These are phyloP conservation scores for Enteromius fasciolatus DNA, from an alignment of 2,797 vertebrate genomes.

Conservation along the genomic window DNA sequence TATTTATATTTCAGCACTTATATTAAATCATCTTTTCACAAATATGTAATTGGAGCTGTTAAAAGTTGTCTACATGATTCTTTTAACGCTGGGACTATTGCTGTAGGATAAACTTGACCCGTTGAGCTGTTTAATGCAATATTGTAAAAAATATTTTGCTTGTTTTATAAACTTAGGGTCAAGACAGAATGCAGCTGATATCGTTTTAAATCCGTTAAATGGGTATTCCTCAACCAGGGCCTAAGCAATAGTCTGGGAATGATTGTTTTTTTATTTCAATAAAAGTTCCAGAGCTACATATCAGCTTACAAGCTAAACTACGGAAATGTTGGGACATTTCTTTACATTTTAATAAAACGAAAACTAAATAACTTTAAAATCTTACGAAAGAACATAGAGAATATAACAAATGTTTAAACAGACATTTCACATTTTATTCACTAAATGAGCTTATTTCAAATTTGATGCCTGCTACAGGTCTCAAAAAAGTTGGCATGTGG, in stretches of 20 bases:
- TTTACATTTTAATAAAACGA: too few relatives aligned
- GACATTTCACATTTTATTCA: too few relatives aligned
- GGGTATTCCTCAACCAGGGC: not conserved
- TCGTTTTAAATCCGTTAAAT: not conserved
- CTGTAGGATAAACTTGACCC: not conserved
- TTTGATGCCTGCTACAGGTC: too few relatives aligned
- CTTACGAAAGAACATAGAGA: too few relatives aligned
- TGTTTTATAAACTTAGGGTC: not conserved
- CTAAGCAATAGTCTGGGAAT: too few relatives aligned
- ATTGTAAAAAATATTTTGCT: not conserved
- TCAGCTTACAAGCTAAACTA: not conserved
- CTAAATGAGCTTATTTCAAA: too few relatives aligned
- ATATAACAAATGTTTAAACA: too few relatives aligned
- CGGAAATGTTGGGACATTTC: too few relatives aligned
- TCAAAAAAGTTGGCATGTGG: too few relatives aligned
- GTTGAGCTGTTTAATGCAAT: not conserved
- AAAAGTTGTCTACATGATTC: not conserved
- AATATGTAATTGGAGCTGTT: not conserved
- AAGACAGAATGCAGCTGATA: not conserved
- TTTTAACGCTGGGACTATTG: not conserved
- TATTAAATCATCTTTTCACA: not conserved
- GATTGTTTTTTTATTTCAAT: not conserved
- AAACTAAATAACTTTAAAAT: too few relatives aligned
- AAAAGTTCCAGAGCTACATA: not conserved
- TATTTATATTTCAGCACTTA: not conserved